Evolutionary conservation across 2,888 invertebrate genomes (phyloP), one percentile per base, ranked within the genome.

Genomic region (Dascillus cervinus): DNA sequence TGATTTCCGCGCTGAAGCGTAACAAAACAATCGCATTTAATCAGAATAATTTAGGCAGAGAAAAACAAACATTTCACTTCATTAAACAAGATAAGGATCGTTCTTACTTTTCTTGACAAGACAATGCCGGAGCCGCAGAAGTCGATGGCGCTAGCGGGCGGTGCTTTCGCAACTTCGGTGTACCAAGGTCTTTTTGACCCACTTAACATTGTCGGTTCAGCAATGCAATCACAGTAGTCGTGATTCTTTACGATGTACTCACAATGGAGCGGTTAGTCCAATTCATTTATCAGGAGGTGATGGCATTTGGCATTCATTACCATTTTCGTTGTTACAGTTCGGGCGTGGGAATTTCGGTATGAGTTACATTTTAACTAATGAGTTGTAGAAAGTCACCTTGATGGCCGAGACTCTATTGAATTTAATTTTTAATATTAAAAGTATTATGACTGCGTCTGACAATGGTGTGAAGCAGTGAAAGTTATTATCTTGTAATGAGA

Each of bases 101-200:
- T 32, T 36, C 30, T 32, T 36, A 36, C 36, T 36, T 36, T 36
- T 32, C 28, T 28, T 32, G 28, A 21, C 32, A 32, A 25, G 22
- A 33, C 24, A 17, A 17, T 17, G 17, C 17, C n/a, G 17, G 8
- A 4, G 17, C 8, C 5, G 17, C 17, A 8, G 5, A 6, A 17
- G 17, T 8, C 17, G 17, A 27, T 38, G 38, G 34, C 38, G 38
- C 38, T 34, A 38, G 28, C 24, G 17, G 17, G 17, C 30, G 25
- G 10, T n/a, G 9, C 21, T 39, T 39, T 17, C 38, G 26, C 24
- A 32, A 39, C 26, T 24, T 23, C 20, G 20, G 19, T 31, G 14
- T 17, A 28, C 26, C 36, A 39, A 39, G 39, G 39, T 33, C 39
- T 29, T 32, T 39, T 39, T 36, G 39, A 39, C 39, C 39, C 29